phyloP scores from a whole-genome alignment of 2,888 invertebrate genomes.

The Autographa pulchrina region DNA sequence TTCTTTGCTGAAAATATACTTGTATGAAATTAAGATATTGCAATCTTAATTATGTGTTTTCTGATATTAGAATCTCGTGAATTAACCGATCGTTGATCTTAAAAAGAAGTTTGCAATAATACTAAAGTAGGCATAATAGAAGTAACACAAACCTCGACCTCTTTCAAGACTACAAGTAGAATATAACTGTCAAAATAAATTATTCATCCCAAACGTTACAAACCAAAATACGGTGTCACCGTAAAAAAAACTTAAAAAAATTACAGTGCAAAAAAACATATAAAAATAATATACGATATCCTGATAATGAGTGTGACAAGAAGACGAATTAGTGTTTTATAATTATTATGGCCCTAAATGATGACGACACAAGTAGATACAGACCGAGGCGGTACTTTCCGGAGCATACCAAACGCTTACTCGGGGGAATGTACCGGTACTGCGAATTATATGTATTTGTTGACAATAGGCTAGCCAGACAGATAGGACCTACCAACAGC shows the following conservation, averaged over 20 bases:
- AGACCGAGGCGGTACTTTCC: neutral
- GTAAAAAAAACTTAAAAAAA: conserved; percentile 16
- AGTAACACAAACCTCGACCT: neutral
- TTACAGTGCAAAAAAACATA: conserved; percentile 16
- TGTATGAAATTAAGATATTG: too few relatives aligned
- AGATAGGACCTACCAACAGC: neutral
- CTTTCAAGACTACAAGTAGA: conserved; percentile 6
- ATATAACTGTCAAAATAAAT: conserved; percentile 7
- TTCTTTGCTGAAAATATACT: too few relatives aligned
- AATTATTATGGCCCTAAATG: conserved; percentile 6
- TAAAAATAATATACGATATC: conserved; percentile 9
- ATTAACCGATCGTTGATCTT: too few relatives aligned
- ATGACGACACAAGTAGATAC: neutral
- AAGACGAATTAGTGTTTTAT: conserved; percentile 20
- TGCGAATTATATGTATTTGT: neutral
- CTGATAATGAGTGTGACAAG: conserved; percentile 27
- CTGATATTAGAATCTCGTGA: too few relatives aligned
- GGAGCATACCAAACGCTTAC: conserved; percentile 21
- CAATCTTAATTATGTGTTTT: too few relatives aligned
- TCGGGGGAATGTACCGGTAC: conserved; percentile 40
- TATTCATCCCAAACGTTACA: conserved; percentile 6
- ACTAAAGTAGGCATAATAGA: neutral
- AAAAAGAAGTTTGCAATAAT: neutral
- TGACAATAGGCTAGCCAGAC: neutral
- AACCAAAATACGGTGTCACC: conserved; percentile 5